Conservation (phyloP, 2,888 invertebrate species). For the Scrobipalpa atriplicella region DNA sequence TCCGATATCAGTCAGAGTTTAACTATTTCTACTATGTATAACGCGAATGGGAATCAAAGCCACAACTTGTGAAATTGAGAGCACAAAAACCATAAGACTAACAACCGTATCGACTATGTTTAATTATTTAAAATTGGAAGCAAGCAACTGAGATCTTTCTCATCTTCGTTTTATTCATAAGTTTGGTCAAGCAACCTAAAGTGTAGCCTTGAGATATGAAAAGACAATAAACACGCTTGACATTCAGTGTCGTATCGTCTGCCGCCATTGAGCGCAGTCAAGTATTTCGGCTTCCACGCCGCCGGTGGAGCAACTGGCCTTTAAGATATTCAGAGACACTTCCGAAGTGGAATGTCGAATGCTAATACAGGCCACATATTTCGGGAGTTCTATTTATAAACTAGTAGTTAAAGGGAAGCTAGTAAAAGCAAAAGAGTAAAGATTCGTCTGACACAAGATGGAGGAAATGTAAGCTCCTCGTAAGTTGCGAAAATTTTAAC, state of each 20-base stretch:
- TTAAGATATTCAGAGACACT: conserved; percentile 21
- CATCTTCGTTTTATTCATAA: no score
- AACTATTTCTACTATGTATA: no score
- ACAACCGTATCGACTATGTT: no score
- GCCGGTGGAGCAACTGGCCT: neutral
- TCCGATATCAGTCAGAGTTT: no score
- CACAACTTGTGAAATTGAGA: no score
- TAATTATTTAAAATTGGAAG: no score
- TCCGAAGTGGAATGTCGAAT: neutral
- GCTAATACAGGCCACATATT: conserved; percentile 13
- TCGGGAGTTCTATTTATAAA: conserved; percentile 1
- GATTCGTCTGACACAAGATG: neutral
- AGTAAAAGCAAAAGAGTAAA: neutral
- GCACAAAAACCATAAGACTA: no score
- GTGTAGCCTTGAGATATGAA: neutral
- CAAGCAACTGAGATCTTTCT: no score
- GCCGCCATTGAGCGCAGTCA: neutral
- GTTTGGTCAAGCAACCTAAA: neutral
- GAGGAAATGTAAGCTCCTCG: neutral
- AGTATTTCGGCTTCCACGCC: neutral
- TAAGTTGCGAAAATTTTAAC: no score
- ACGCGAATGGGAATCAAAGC: no score
- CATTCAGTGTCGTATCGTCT: neutral
- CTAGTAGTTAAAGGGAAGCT: neutral
- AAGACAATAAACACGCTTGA: conserved; percentile 8